Base-by-base conservation (phyloP, 1,140 invertebrate genomes). In the Idris sp. region DNA sequence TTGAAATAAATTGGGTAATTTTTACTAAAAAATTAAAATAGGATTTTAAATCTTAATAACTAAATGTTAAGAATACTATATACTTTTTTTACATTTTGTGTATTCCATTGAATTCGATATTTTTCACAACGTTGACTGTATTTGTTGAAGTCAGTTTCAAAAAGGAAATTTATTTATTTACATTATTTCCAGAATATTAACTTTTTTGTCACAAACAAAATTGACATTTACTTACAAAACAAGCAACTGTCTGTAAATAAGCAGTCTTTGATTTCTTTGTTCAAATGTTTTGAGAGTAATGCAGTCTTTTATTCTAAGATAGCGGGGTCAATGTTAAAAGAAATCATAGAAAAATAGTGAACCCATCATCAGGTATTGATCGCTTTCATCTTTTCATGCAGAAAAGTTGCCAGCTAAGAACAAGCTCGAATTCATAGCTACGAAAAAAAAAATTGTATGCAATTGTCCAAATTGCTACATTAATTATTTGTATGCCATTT, bases 371-470 rank as follows among this genome's bases (percentile, higher is more conserved):
- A 10, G 15, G 22, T 40, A 61, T 26, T 13, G 25, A 40, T 61
- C 35, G 56, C 1, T 48, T 61, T 61, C 38, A 46, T 33, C 31
- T 28, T 25, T 14, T 59, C 30, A 46, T 59, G 28, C 26, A 36
- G 11, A 9, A 11, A 15, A 7, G 33, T 9, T 6, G 9, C 7
- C 10, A 33, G 8, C 18, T 11, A 9, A 13, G 25, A 51, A 51
- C 11, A 15, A 22, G 31, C 13, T 31, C n/a, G n/a, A n/a, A 46
- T 46, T 41, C 38, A 41, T 38, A n/a, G 38, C 25, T 41, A 25
- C n/a, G n/a, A 25, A 4, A 25, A 1, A 25, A 41, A 41, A 41
- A 41, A 8, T 19, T 36, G 19, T 22, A 22, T 6, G 19, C 19
- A 22, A n/a, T n/a, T n/a, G n/a, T n/a, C n/a, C n/a, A n/a, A n/a